Conservation (phyloP, 2,888 invertebrate species). For the Neocrepidodera transversa region DNA sequence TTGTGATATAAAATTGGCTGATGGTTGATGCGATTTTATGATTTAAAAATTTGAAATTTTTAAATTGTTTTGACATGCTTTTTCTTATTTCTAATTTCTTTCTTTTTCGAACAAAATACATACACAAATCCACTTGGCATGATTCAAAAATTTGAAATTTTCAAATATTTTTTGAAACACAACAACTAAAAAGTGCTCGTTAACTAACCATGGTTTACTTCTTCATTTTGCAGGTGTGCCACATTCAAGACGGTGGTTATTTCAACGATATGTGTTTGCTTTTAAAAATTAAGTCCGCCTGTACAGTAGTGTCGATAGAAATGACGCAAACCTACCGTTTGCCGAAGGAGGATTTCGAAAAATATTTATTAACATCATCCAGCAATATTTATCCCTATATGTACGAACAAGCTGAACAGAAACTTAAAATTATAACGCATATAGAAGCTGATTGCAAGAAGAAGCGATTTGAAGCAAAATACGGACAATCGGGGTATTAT, state of each 20-base stretch:
- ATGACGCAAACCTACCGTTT: slow-evolving; percentile 68
- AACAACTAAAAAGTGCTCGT: too few species aligned
- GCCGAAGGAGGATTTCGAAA: slow-evolving; percentile 63
- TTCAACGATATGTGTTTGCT: slow-evolving; percentile 70
- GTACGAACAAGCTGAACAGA: slow-evolving; percentile 30
- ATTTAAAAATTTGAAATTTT: too few species aligned
- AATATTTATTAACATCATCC: slow-evolving; percentile 38
- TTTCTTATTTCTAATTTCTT: too few species aligned
- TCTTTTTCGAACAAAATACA: too few species aligned
- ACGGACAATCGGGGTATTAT: too few species aligned
- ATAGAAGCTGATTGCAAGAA: slow-evolving; percentile 39
- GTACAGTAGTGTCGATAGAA: slow-evolving; percentile 68
- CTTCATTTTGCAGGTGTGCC: slow-evolving; percentile 39
- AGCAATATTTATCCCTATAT: slow-evolving; percentile 31
- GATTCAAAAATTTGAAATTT: too few species aligned
- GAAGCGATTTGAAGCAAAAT: slow-evolving; percentile 34
- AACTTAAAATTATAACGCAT: slow-evolving; percentile 21
- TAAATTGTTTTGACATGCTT: too few species aligned
- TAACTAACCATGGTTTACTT: not conserved
- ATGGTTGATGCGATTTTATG: too few species aligned
- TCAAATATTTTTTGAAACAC: too few species aligned
- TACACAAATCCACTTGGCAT: too few species aligned
- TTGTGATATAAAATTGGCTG: too few species aligned
- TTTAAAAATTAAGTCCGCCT: slow-evolving; percentile 64
- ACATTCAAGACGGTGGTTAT: slow-evolving; percentile 66